These are phyloP conservation scores for Pteria penguin DNA, from an alignment of 2,888 invertebrate species.

Conservation along the genomic window DNA sequence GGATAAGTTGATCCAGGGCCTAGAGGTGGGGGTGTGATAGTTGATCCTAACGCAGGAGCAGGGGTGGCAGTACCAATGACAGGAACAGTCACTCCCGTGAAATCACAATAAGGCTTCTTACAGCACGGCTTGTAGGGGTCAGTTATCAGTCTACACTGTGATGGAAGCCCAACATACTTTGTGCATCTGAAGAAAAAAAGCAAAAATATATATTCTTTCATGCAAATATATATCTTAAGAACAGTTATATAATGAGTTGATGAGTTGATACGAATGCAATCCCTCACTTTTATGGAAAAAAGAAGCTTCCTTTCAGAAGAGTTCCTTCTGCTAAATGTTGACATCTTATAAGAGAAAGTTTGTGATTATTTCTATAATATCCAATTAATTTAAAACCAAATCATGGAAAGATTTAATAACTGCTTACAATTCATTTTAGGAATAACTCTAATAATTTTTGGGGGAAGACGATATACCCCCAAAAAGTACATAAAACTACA, in stretches of 20 bases:
- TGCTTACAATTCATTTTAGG: too few species aligned
- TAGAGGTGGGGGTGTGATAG: slow-evolving; percentile 35
- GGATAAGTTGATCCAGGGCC: slow-evolving; percentile 43
- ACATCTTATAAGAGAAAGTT: too few species aligned
- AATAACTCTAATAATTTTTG: too few species aligned
- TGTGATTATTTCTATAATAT: too few species aligned
- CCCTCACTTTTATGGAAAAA: too few species aligned
- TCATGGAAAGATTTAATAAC: too few species aligned
- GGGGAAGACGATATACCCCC: too few species aligned
- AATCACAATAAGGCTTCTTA: slow-evolving; percentile 61
- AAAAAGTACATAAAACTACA: too few species aligned
- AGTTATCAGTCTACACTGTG: slow-evolving; percentile 59
- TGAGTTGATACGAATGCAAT: too few species aligned
- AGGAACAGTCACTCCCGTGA: slow-evolving; percentile 45
- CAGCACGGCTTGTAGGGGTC: slow-evolving; percentile 63
- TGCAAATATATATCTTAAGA: not conserved
- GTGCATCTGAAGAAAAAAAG: slow-evolving; percentile 56
- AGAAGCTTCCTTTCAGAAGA: too few species aligned
- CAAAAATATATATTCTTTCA: not conserved
- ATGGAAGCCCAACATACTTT: slow-evolving; percentile 58
- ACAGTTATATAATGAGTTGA: not conserved
- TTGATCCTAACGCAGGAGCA: slow-evolving; percentile 31
- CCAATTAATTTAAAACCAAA: too few species aligned
- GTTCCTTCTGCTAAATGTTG: too few species aligned
- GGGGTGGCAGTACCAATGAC: slow-evolving; percentile 46